Percentiles rank a stretch among this genome's conserved stretches.
phyloP scores from a whole-genome alignment of 2,888 invertebrate genomes.

The Teleogryllus oceanicus region DNA sequence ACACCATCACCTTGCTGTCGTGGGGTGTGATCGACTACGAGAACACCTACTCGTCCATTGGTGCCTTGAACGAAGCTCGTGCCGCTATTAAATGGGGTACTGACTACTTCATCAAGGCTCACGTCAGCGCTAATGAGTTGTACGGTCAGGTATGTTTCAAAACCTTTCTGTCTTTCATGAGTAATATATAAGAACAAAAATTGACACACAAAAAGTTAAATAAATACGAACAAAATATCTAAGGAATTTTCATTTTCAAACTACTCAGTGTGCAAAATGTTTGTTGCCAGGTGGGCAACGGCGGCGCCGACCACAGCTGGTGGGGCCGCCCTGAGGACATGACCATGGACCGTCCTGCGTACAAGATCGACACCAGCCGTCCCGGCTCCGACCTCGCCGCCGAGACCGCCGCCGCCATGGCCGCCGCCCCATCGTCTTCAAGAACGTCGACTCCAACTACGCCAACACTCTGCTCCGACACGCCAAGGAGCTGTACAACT shows the following conservation, averaged over 20 bases:
- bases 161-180: too few relatives aligned
- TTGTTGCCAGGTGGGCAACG: conserved; percentile 40
- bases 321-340: conserved; percentile 45
- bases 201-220: too few relatives aligned
- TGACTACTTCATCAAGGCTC: conserved; percentile 45
- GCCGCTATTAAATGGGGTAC: conserved; percentile 45
- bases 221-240: neutral
- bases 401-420: conserved; percentile 46
- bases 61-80: conserved; percentile 39
- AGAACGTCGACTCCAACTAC: conserved; percentile 38
- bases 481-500: conserved; percentile 38
- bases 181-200: too few relatives aligned
- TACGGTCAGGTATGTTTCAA: conserved; percentile 42
- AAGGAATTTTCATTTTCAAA: neutral
- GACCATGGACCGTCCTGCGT: conserved; percentile 42
- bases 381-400: conserved; percentile 44
- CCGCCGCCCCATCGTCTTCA: conserved; percentile 43
- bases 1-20: conserved; percentile 38
- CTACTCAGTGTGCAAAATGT: neutral
- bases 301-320: conserved; percentile 44
- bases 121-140: conserved; percentile 42
- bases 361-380: conserved; percentile 24
- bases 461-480: conserved; percentile 34
- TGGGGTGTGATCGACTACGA: conserved; percentile 39
- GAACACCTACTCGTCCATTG: conserved; percentile 28